phyloP scores from a whole-genome alignment of 2,888 invertebrate species.

The Dioctria linearis region DNA sequence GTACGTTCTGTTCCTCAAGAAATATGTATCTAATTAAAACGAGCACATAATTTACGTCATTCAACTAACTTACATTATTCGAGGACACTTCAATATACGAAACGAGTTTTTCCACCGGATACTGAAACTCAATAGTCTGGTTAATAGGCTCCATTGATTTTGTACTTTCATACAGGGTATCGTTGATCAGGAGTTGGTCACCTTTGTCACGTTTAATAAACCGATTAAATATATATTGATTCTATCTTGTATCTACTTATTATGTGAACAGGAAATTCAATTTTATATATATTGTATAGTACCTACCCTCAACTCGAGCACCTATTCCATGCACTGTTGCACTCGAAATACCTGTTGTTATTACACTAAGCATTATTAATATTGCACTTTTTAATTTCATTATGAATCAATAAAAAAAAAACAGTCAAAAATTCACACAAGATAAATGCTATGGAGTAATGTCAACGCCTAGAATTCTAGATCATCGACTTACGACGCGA shows the following conservation, averaged over 20 bases:
- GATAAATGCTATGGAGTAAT: neutral
- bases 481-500: conserved; percentile 25
- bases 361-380: conserved; percentile 1
- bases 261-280: neutral
- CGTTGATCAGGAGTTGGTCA: conserved; percentile 67
- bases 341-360: neutral
- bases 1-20: conserved; percentile 63
- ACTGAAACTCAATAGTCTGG: conserved; percentile 64
- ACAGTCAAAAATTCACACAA: neutral
- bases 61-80: conserved; percentile 64
- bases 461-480: conserved; percentile 16
- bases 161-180: conserved; percentile 64
- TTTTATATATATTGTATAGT: neutral
- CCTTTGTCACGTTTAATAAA: conserved; percentile 35
- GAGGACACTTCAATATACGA: conserved; percentile 66
- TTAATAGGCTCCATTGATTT: conserved; percentile 59
- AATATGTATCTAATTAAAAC: neutral
- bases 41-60: neutral
- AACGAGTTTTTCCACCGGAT: conserved; percentile 63
- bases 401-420: conserved; percentile 16
- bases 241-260: neutral
- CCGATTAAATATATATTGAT: neutral
- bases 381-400: conserved; percentile 36
- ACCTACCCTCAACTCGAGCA: conserved; percentile 36
- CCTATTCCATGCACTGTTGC: conserved; percentile 16